Evolutionary conservation across 1,140 invertebrate species (phyloP).

Genomic region (Agrilus planipennis): DNA sequence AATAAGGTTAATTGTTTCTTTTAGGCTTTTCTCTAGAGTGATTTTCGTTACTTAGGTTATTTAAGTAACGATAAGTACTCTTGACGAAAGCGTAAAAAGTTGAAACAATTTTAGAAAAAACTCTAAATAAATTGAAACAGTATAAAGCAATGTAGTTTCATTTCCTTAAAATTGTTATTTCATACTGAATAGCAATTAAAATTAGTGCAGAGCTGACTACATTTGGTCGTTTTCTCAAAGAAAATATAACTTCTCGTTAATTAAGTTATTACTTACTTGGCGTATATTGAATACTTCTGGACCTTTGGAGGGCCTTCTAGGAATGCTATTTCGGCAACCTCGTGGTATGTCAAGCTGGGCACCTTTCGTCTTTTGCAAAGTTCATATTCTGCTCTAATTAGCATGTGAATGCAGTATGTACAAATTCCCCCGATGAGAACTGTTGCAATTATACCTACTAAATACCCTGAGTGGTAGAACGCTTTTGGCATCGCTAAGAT

Average conservation of each 20-base stretch:
- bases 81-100: too few species aligned
- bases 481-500: slow-evolving; percentile 84
- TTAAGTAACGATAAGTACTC: too few species aligned
- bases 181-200: too few species aligned
- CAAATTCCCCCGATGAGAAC: slow-evolving; percentile 59
- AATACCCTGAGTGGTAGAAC: slow-evolving; percentile 63
- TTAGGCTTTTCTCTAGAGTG: too few species aligned
- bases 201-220: too few species aligned
- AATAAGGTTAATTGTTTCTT: too few species aligned
- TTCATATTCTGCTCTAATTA: slow-evolving; percentile 55
- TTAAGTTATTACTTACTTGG: slow-evolving; percentile 50
- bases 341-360: slow-evolving; percentile 58
- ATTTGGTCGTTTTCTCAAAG: too few species aligned
- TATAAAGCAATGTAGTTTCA: too few species aligned
- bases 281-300: slow-evolving; percentile 43
- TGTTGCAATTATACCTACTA: slow-evolving; percentile 52
- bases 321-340: slow-evolving; percentile 54
- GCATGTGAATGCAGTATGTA: slow-evolving; percentile 67
- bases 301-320: slow-evolving; percentile 52
- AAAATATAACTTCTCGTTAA: too few species aligned
- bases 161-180: slow-evolving; percentile 14
- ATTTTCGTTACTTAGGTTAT: too few species aligned
- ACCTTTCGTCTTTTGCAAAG: slow-evolving; percentile 54
- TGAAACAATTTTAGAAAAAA: too few species aligned
- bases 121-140: too few species aligned